phyloP scores from a whole-genome alignment of 2,113 vertebrate species.

The Noctilio leporinus region DNA sequence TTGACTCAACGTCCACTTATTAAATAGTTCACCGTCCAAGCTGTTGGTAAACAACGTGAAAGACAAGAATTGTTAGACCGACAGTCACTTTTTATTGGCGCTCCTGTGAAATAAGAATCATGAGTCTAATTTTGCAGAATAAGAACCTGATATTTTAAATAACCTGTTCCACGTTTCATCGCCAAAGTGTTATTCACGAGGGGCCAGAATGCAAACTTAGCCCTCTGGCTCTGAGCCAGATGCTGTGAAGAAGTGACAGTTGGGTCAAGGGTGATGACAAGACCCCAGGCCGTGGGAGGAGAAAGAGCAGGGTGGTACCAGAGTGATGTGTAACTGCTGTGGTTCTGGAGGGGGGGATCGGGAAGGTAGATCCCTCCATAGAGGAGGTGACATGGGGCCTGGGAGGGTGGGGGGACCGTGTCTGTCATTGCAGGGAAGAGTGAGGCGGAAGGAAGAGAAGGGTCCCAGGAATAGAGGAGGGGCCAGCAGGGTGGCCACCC shows the following conservation, averaged over 20 bases:
- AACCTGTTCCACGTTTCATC: background rate
- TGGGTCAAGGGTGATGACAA: background rate
- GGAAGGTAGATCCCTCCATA: background rate
- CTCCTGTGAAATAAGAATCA: background rate
- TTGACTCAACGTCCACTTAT: background rate
- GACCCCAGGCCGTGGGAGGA: background rate
- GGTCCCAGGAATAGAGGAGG: background rate
- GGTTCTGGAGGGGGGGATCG: background rate
- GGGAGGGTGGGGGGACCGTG: background rate
- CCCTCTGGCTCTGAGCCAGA: background rate
- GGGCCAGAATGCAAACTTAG: background rate
- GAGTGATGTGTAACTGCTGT: background rate
- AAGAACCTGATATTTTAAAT: slow-evolving; percentile 5
- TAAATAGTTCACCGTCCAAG: background rate
- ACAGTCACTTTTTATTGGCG: background rate
- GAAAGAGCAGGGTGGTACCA: background rate
- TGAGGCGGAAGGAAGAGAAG: background rate
- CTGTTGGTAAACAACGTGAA: background rate
- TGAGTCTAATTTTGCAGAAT: background rate
- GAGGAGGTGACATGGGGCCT: background rate
- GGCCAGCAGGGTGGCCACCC: too few species aligned
- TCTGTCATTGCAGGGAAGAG: background rate
- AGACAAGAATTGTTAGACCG: background rate
- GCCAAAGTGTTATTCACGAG: background rate
- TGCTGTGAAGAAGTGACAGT: background rate